A percentile compares a stretch with the other conserved stretches of the same genome.
These are phyloP conservation scores for Lasioglossum malachurum DNA, from an alignment of 2,888 invertebrate species.

Conservation along the genomic window DNA sequence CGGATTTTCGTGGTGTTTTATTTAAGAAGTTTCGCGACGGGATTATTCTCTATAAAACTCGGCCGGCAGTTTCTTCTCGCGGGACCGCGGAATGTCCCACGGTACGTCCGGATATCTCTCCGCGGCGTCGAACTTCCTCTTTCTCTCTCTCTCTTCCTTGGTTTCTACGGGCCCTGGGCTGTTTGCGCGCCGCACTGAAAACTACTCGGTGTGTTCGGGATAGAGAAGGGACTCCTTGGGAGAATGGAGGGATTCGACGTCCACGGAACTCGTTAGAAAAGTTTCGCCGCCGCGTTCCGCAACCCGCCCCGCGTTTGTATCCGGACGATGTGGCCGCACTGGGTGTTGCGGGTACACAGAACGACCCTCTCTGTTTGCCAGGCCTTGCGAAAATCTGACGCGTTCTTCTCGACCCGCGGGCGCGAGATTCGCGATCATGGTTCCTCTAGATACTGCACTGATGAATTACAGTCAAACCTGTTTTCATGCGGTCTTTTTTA, in stretches of 20 bases:
- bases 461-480: too few species aligned
- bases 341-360: not conserved
- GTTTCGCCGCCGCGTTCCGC: constrained; percentile 31
- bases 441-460: too few species aligned
- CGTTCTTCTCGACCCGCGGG: not conserved
- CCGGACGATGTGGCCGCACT: not conserved
- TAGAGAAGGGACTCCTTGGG: constrained; percentile 32
- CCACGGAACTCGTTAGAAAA: constrained; percentile 61
- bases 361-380: not conserved
- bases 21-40: constrained; percentile 30
- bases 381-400: not conserved
- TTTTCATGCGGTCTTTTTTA: too few species aligned
- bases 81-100: constrained; percentile 17
- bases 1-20: constrained; percentile 33
- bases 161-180: not conserved
- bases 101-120: not conserved
- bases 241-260: constrained; percentile 38
- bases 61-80: constrained; percentile 12
- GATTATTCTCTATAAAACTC: constrained; percentile 46
- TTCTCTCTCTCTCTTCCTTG: not conserved
- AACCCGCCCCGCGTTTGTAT: not conserved
- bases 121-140: constrained; percentile 42
- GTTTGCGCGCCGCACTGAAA: constrained; percentile 45
- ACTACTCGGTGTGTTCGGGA: constrained; percentile 25
- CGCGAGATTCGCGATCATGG: not conserved